Percentiles rank a stretch among this genome's conserved stretches.
These are phyloP conservation scores for Plebejus melissa DNA, from an alignment of 2,888 invertebrate species.

Conservation along the genomic window DNA sequence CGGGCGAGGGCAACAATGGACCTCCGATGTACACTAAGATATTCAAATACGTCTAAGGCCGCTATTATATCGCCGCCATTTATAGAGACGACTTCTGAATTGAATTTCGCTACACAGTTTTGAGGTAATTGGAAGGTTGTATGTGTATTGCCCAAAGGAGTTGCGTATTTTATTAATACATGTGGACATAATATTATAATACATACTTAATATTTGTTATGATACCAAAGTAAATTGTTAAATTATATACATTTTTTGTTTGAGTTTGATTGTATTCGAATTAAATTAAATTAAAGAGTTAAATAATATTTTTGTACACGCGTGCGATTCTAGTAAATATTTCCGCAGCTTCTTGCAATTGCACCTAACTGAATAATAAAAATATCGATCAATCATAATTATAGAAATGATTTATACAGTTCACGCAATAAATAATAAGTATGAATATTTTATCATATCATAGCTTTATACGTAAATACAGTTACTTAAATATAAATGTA, in stretches of 20 bases:
- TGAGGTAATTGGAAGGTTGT: slow-evolving; percentile 41
- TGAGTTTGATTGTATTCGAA: too few species aligned
- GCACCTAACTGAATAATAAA: not conserved
- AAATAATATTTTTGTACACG: too few species aligned
- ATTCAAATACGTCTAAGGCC: slow-evolving; percentile 76
- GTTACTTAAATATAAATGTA: slow-evolving; percentile 36
- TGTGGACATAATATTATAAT: too few species aligned
- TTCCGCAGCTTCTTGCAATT: not conserved
- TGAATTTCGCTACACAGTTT: slow-evolving; percentile 41
- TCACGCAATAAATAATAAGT: not conserved
- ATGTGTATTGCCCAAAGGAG: slow-evolving; percentile 20
- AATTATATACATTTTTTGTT: too few species aligned
- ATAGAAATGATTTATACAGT: not conserved
- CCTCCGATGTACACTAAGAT: slow-evolving; percentile 72
- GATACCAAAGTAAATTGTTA: too few species aligned
- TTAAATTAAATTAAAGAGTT: too few species aligned
- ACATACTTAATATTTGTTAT: too few species aligned
- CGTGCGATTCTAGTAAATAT: too few species aligned
- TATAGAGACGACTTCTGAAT: slow-evolving; percentile 52
- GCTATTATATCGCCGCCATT: slow-evolving; percentile 66
- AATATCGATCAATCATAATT: not conserved
- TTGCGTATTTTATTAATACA: slow-evolving; percentile 8
- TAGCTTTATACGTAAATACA: slow-evolving; percentile 1
- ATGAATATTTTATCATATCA: not conserved
- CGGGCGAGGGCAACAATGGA: slow-evolving; percentile 70